Base-by-base conservation (phyloP, 2,888 invertebrate species). In the Torymus aiolomorphi region DNA sequence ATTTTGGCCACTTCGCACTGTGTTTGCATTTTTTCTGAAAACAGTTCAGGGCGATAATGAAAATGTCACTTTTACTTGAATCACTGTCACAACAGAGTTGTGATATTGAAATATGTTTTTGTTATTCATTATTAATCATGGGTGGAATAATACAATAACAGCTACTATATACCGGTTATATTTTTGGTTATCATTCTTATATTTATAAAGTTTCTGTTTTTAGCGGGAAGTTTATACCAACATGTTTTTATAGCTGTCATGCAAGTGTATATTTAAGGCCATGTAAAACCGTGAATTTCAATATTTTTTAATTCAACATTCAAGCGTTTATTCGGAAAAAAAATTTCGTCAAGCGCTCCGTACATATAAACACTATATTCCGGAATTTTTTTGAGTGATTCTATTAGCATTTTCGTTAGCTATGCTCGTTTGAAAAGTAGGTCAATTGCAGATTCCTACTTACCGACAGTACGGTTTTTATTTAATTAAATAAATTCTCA, bases 1-100 rank as follows among this genome's bases (percentile, higher is more conserved):
- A 72, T 78, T 78, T 72, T 78, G 24, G 56, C 42, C 42, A 61
- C 42, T 78, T 73, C 73, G 62, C 73, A 61, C 8, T 10, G 16
- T 59, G 65, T 52, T 51, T 65, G 42, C 8, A 52, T 62, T 77
- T 62, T 54, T 77, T 57, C 56, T 74, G 16, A 80, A 80, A 75
- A 61, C 70, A 78, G 12, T 13, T 31, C 57, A 10, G n/a, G 20
- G 0, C 66, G 42, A 77, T 71, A 78, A 80, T 80, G 74, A 75
- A 74, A 65, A 54, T 78, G 70, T 80, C 66, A 66, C 59, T 80
- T 63, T n/a, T 24, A 56, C 61, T 70, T 56, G 74, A 77, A 75
- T 75, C 62, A 75, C 65, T 74, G 51, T 59, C 63, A 71, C 20
- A 75, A 73, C 69, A 67, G 3, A 18, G 62, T n/a, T 52, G 10